phyloP scores from a whole-genome alignment of 2,888 invertebrate genomes.

The Cantharis rufa region DNA sequence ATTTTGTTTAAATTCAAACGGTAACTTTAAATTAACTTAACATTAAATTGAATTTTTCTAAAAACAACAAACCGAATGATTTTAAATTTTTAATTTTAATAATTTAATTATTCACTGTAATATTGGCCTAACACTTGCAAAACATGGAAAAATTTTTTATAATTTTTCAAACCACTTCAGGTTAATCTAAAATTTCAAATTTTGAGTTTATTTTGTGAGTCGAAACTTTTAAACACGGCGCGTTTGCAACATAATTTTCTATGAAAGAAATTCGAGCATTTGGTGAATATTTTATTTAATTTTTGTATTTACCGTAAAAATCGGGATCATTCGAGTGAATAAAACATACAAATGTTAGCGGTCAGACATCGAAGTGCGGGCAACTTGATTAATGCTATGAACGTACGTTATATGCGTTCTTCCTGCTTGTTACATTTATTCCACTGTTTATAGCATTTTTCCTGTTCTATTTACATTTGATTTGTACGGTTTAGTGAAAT shows the following conservation, averaged over 20 bases:
- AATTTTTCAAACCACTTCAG: neutral
- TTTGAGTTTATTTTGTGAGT: neutral
- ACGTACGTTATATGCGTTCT: slow-evolving; percentile 3
- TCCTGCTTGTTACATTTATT: neutral
- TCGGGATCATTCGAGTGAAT: slow-evolving; percentile 16
- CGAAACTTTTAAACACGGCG: neutral
- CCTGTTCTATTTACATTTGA: neutral
- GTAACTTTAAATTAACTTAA: too few relatives aligned
- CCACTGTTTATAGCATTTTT: neutral
- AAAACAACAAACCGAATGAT: too few relatives aligned
- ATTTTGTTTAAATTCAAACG: too few relatives aligned
- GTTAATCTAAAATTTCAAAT: neutral
- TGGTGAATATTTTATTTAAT: slow-evolving; percentile 15
- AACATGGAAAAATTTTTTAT: too few relatives aligned
- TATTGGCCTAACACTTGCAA: too few relatives aligned
- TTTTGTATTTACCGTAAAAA: slow-evolving; percentile 18
- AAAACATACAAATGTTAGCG: slow-evolving; percentile 12
- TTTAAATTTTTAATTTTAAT: too few relatives aligned
- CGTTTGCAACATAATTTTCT: neutral
- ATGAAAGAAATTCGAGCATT: neutral
- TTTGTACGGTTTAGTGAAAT: neutral
- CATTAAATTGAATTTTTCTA: too few relatives aligned
- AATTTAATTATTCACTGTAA: too few relatives aligned
- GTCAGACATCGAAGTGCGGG: slow-evolving; percentile 8
- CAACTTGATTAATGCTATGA: slow-evolving; percentile 17